Conservation (phyloP, 2,797 vertebrate species). For the Cynopterus sphinx region DNA sequence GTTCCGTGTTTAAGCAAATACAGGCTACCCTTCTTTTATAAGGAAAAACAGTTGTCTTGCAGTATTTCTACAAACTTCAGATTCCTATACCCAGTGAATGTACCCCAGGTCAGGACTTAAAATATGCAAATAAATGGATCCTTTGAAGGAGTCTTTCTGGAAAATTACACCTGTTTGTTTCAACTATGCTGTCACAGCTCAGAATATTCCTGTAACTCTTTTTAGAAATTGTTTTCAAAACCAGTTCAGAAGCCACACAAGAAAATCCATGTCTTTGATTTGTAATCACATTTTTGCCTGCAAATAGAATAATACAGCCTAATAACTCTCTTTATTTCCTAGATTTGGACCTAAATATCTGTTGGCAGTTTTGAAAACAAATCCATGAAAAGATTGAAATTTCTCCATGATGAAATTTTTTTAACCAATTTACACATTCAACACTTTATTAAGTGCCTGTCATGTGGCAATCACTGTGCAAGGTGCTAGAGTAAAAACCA, state of each 20-base stretch:
- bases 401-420: neutral
- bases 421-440: neutral
- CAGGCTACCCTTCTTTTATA: neutral
- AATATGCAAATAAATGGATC: neutral
- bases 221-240: neutral
- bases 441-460: neutral
- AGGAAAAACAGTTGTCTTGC: neutral
- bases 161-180: neutral
- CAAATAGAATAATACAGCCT: neutral
- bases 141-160: neutral
- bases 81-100: neutral
- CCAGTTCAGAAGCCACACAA: neutral
- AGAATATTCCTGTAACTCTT: neutral
- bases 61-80: neutral
- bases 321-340: neutral
- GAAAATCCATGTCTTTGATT: neutral
- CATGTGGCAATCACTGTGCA: rapidly evolving
- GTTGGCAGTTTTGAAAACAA: neutral
- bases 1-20: neutral
- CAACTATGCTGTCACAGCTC: neutral
- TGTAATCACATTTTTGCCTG: neutral
- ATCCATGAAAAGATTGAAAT: neutral
- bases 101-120: neutral
- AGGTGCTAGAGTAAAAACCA: neutral
- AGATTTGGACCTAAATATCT: neutral